Conservation (phyloP, 2,888 invertebrate species). For the Limenitis camilla region DNA sequence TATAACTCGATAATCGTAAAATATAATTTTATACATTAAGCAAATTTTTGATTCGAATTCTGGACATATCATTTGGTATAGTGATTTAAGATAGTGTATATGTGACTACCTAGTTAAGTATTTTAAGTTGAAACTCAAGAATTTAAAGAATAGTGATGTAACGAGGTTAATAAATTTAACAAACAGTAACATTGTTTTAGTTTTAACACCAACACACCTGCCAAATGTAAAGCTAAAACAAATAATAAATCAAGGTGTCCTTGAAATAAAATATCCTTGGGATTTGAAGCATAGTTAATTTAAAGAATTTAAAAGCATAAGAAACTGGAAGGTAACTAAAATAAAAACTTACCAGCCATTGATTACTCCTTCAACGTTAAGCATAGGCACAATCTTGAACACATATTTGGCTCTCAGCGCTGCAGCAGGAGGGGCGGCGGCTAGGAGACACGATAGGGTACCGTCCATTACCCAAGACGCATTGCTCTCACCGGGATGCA, state of each 20-base stretch:
- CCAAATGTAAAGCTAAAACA: background rate
- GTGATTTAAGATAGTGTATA: constrained; percentile 64
- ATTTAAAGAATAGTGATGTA: constrained; percentile 69
- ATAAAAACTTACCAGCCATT: constrained; percentile 90
- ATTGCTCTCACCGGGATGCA: constrained; percentile 92
- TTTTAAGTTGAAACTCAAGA: constrained; percentile 68
- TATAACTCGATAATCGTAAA: constrained; percentile 60
- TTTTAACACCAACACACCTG: background rate
- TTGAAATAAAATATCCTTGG: no score
- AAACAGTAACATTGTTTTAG: constrained; percentile 40
- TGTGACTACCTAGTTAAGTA: constrained; percentile 68
- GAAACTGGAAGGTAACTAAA: no score
- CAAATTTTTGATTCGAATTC: constrained; percentile 51
- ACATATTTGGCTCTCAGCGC: constrained; percentile 81
- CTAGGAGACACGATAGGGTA: constrained; percentile 78
- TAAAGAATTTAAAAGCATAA: no score
- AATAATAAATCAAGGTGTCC: no score
- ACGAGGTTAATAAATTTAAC: constrained; percentile 65
- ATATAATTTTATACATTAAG: constrained; percentile 54
- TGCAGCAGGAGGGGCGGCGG: constrained; percentile 70
- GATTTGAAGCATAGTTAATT: no score
- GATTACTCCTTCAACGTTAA: constrained; percentile 91
- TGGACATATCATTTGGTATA: constrained; percentile 64
- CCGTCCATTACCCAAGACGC: constrained; percentile 93
- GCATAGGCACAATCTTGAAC: constrained; percentile 91